Conservation (phyloP, 2,888 invertebrate genomes). For the Archips xylosteana region DNA sequence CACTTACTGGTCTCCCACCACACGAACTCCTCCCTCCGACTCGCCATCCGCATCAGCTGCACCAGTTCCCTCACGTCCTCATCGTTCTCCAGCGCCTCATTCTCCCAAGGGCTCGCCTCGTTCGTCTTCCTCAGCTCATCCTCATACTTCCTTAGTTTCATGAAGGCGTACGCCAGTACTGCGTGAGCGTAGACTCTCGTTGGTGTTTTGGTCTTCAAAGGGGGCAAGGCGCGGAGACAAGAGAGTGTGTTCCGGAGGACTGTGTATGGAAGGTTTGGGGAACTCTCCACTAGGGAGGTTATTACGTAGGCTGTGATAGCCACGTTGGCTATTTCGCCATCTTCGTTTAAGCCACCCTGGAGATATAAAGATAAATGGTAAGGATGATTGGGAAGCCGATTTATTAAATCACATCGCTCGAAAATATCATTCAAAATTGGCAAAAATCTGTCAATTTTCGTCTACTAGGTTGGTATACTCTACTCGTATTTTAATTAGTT, state of each 20-base stretch:
- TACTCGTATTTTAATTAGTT: too few species aligned
- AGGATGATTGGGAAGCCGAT: too few species aligned
- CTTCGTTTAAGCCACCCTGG: conserved; percentile 83
- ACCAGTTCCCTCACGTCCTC: conserved; percentile 65
- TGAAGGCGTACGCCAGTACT: conserved; percentile 67
- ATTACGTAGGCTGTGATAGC: conserved; percentile 90
- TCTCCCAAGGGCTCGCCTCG: conserved; percentile 57
- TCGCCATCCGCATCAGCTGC: conserved; percentile 66
- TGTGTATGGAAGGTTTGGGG: conserved; percentile 73
- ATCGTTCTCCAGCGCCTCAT: conserved; percentile 56
- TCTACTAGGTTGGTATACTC: too few species aligned
- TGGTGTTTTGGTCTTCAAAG: conserved; percentile 58
- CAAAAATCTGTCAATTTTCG: too few species aligned
- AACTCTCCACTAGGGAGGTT: conserved; percentile 87
- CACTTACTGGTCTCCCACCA: conserved; percentile 92
- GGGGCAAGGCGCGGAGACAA: conserved; percentile 83
- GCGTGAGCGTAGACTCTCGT: conserved; percentile 68
- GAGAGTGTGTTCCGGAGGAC: conserved; percentile 85
- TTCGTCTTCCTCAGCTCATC: conserved; percentile 59
- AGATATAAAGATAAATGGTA: not conserved
- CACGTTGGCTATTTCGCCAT: conserved; percentile 83
- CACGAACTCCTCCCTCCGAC: conserved; percentile 83
- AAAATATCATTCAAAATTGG: too few species aligned
- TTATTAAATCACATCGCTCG: too few species aligned
- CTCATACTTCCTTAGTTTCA: conserved; percentile 65